phyloP scores from a whole-genome alignment of 2,797 vertebrate genomes.

The Xiphophorus birchmanni region DNA sequence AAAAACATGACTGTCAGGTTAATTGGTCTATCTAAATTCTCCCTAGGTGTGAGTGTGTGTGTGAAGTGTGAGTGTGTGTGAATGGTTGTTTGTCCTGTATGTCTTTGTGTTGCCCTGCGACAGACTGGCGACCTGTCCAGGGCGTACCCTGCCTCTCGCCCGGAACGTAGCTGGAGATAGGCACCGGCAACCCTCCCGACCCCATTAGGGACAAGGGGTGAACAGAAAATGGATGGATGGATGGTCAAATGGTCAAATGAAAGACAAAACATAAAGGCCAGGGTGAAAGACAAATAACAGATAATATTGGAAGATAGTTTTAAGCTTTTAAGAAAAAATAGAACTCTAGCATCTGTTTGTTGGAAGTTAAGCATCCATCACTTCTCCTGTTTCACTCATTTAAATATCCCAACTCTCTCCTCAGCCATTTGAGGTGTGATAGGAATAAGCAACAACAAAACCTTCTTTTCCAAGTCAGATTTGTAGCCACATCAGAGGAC shows the following conservation, averaged over 20 bases:
- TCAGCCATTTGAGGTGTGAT: constrained; percentile 27
- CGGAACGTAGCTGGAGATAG: no score
- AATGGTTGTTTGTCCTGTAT: no score
- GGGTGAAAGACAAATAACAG: background rate
- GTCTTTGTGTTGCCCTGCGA: no score
- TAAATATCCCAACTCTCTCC: constrained; percentile 34
- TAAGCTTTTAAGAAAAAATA: constrained; percentile 9
- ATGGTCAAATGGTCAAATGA: background rate
- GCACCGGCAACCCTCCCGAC: no score
- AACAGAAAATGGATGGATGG: no score
- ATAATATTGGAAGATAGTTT: background rate
- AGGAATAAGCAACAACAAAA: constrained; percentile 33
- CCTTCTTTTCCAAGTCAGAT: constrained; percentile 13
- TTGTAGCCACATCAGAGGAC: constrained; percentile 41
- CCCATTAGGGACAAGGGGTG: no score
- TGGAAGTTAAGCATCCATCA: constrained; percentile 14
- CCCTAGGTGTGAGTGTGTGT: no score
- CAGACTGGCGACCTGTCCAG: no score
- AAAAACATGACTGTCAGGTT: no score
- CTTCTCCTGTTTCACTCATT: constrained; percentile 31
- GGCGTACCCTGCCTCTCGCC: no score
- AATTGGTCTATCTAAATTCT: no score
- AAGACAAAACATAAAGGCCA: background rate
- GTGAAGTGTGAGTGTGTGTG: no score
- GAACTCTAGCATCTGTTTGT: background rate